Evolutionary conservation across 1,140 invertebrate species (phyloP).

Genomic region (Spodoptera litura): DNA sequence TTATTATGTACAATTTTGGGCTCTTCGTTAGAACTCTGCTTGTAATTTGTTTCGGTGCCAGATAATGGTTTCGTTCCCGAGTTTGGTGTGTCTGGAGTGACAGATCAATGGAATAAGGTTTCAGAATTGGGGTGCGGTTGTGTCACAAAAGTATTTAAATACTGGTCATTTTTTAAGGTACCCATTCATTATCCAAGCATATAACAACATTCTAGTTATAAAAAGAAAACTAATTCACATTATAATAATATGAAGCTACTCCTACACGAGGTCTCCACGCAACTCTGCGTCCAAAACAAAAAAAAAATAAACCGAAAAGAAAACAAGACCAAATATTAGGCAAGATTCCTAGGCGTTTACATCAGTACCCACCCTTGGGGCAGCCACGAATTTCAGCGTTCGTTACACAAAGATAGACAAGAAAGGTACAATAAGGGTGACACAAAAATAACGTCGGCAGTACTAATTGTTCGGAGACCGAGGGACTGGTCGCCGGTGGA

Average conservation of each 20-base stretch:
- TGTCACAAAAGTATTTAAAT: too few species aligned
- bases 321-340: conserved; percentile 22
- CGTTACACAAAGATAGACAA: conserved; percentile 53
- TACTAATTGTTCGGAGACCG: conserved; percentile 77
- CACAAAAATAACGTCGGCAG: conserved; percentile 71
- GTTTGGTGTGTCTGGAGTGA: too few species aligned
- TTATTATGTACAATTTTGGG: background rate
- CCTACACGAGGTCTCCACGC: background rate
- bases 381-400: conserved; percentile 52
- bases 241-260: background rate
- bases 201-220: too few species aligned
- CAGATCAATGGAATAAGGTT: too few species aligned
- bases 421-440: conserved; percentile 62
- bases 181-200: too few species aligned
- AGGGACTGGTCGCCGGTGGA: conserved; percentile 68
- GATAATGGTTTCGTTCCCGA: background rate
- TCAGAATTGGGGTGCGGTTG: too few species aligned
- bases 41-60: background rate
- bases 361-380: conserved; percentile 26
- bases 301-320: background rate
- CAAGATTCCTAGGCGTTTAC: conserved; percentile 40
- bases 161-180: too few species aligned
- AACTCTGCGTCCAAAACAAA: background rate
- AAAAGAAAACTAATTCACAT: too few species aligned
- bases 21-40: too few species aligned